Evolutionary conservation across 37 sponge, comb jelly and placozoan species (phyloP).

Genomic region (Geodia barretti): DNA sequence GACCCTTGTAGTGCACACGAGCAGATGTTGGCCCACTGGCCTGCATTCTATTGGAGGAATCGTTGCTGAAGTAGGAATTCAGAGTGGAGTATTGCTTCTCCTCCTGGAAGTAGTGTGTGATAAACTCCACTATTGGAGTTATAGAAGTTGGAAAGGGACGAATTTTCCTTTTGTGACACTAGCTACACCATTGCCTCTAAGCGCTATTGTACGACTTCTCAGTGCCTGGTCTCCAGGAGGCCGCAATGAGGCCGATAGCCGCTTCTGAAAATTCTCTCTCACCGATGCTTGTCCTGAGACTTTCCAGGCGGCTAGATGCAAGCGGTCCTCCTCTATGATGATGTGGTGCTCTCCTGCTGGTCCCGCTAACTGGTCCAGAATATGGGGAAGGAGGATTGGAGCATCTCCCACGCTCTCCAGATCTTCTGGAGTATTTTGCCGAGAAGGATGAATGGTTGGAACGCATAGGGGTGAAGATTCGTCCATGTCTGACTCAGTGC

Average conservation of each 20-base stretch:
- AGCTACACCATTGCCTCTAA: conserved; percentile 10
- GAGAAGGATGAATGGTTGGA: neutral
- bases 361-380: neutral
- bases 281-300: conserved; percentile 15
- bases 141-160: conserved; percentile 6
- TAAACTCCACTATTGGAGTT: neutral
- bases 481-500: conserved; percentile 1
- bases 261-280: conserved; percentile 3
- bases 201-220: conserved; percentile 5
- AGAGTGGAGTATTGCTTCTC: conserved; percentile 8
- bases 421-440: conserved; percentile 12
- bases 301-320: conserved; percentile 31
- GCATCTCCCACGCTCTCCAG: neutral
- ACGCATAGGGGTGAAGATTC: neutral
- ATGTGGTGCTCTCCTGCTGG: neutral
- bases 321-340: neutral
- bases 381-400: conserved; percentile 1
- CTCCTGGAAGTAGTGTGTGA: neutral
- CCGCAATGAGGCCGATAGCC: conserved; percentile 2
- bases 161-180: conserved; percentile 5
- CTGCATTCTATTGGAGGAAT: neutral
- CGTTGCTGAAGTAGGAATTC: neutral
- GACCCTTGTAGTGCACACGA: no score
- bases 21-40: neutral
- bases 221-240: conserved; percentile 18